Base-by-base conservation (phyloP, 2,113 vertebrate species). In the Psittacara wagleri region DNA sequence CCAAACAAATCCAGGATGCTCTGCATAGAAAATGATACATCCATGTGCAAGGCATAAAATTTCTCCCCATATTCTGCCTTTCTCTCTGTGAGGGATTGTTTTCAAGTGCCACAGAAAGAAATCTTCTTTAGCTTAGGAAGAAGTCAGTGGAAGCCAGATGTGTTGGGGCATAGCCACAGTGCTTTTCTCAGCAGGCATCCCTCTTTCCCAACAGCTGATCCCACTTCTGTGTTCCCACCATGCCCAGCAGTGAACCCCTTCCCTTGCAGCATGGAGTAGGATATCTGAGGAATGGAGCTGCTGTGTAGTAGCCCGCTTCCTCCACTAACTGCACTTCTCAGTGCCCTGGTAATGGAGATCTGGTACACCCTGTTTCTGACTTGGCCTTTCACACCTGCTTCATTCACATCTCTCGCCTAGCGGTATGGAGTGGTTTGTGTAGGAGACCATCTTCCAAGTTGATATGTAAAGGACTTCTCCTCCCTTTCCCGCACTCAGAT, bases 141-240 rank as follows among this genome's bases (percentile, higher is more conserved):
- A 43, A 73, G 35, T 31, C 6, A 3, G 46, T 62, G 44, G 39
- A 67, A 76, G 37, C 17, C 37, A 43, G 52, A 13, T 1, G 5
- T 54, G 23, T 4, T 0, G 2, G 51, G 66, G 37, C 0, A 1
- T 39, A 62, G 48, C 17, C 0, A 0, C 16, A 4, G 28, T 2
- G 10, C 1, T 1, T 41, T 59, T 61, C 57, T 46, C 76, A 27
- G 33, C 17, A 12, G 44, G 24, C 25, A 41, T 11, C 33, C 39
- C 19, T 69, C 43, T 75, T 54, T 25, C 66, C 35, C 13, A 17
- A 48, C 51, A 35, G 46, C 51, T 0, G 3, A 9, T 23, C 13
- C 28, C 49, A 23, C 0, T 6, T 48, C n/a, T 41, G 55, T 3
- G 0, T 37, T 44, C 35, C 31, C n/a, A 31, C 51, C 4, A 1